Conservation (phyloP, 2,888 invertebrate genomes). For the Alviniconcha strummeri region DNA sequence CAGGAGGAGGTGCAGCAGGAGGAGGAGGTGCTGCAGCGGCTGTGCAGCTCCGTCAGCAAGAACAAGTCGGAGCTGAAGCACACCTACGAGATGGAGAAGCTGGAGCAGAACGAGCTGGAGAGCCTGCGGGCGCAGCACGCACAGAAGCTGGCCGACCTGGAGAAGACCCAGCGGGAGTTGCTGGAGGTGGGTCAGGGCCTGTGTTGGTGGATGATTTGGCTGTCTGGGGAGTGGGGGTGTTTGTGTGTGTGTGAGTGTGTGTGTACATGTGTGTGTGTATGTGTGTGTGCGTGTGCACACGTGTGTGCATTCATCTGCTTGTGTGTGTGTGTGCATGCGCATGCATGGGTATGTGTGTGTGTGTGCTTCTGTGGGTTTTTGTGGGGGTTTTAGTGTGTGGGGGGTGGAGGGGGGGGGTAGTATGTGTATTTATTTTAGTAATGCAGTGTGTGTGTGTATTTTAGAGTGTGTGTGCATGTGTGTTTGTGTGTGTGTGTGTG, state of each 20-base stretch:
- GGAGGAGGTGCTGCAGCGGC: constrained; percentile 63
- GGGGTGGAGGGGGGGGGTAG: not conserved
- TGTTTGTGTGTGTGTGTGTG: not conserved
- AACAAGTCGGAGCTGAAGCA: constrained; percentile 66
- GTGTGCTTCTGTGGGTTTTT: too few species aligned
- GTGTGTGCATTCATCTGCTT: not conserved
- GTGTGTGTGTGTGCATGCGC: not conserved
- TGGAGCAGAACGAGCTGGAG: constrained; percentile 63
- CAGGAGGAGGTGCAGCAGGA: constrained; percentile 63
- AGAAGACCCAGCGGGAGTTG: constrained; percentile 61
- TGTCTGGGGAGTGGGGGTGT: not conserved
- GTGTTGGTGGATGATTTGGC: not conserved
- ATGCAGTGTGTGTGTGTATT: too few species aligned
- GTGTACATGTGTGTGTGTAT: not conserved
- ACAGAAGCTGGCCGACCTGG: constrained; percentile 60
- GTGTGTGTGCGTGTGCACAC: not conserved
- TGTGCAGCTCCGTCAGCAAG: constrained; percentile 62
- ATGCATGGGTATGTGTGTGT: not conserved
- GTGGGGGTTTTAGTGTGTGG: not conserved
- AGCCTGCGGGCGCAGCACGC: constrained; percentile 60
- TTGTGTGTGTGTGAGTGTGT: not conserved
- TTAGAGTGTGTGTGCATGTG: too few species aligned
- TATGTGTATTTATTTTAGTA: too few species aligned
- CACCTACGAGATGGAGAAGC: constrained; percentile 63
- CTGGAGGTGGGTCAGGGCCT: constrained; percentile 52